phyloP scores from a whole-genome alignment of 2,888 invertebrate species.

The Lepidocyrtinus sp. region DNA sequence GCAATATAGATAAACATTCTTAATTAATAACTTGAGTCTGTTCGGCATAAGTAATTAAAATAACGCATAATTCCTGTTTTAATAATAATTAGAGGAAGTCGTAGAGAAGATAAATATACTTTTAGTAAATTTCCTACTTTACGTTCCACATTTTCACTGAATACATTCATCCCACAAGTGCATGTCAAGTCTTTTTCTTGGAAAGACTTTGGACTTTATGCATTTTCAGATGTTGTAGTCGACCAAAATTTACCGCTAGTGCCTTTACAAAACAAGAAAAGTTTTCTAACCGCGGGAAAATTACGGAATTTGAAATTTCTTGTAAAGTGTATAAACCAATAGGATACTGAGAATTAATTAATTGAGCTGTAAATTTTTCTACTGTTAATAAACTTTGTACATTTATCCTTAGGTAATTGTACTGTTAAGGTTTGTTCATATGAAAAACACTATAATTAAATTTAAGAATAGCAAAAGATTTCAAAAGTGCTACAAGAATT shows the following conservation, averaged over 20 bases:
- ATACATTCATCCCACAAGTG: not conserved
- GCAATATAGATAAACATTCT: no score
- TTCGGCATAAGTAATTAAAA: no score
- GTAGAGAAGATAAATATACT: no score
- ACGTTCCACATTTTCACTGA: not conserved
- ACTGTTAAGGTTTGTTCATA: not conserved
- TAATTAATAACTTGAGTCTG: no score
- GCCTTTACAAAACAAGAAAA: no score
- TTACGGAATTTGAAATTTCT: not conserved
- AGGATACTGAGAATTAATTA: not conserved
- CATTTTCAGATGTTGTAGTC: not conserved
- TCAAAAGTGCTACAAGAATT: no score
- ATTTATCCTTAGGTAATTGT: not conserved
- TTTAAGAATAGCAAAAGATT: not conserved
- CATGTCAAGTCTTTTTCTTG: not conserved
- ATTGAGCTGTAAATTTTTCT: not conserved
- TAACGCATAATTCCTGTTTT: no score
- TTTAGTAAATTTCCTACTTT: no score
- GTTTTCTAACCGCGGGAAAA: not conserved
- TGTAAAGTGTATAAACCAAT: not conserved
- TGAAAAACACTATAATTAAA: not conserved
- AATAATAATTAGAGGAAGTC: no score
- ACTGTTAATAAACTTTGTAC: not conserved
- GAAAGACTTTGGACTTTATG: not conserved
- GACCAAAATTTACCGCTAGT: not conserved